phyloP scores from a whole-genome alignment of 2,797 vertebrate genomes.

The Nasua narica region DNA sequence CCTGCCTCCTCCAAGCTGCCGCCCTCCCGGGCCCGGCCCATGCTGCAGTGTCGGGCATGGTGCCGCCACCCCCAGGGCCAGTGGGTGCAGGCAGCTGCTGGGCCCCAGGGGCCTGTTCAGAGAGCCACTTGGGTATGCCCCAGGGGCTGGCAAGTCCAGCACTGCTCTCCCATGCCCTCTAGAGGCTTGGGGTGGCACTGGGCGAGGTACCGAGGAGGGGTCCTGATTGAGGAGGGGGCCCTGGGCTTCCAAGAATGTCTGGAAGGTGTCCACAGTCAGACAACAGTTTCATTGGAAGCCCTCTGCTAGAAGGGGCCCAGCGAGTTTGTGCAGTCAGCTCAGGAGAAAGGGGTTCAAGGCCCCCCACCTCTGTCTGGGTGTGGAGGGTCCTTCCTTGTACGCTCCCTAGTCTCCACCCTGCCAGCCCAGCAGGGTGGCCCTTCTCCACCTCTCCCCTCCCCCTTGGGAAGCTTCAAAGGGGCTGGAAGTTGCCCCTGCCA shows the following conservation, averaged over 20 bases:
- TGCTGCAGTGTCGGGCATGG: not conserved
- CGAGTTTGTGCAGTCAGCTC: not conserved
- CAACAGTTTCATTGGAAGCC: not conserved
- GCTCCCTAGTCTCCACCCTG: not conserved
- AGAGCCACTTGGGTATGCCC: not conserved
- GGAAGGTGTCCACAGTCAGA: not conserved
- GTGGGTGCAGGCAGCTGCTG: not conserved
- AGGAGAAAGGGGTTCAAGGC: not conserved
- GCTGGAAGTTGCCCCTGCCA: not conserved
- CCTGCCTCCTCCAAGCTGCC: not conserved
- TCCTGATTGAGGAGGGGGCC: not conserved
- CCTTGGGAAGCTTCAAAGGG: not conserved
- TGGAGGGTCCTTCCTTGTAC: not conserved
- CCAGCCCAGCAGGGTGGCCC: not conserved
- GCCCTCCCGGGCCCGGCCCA: not conserved
- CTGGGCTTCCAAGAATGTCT: not conserved
- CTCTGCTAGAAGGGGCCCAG: not conserved
- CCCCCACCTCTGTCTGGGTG: not conserved
- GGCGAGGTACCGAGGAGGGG: not conserved
- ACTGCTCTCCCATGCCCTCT: slow-evolving; percentile 84
- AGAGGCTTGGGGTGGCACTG: slow-evolving; percentile 75
- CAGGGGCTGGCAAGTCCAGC: slow-evolving; percentile 24
- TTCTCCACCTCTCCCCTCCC: not conserved
- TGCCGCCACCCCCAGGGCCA: not conserved
- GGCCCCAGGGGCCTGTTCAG: not conserved